phyloP scores from a whole-genome alignment of 1,140 invertebrate species.

The Caenorhabditis inopinata region DNA sequence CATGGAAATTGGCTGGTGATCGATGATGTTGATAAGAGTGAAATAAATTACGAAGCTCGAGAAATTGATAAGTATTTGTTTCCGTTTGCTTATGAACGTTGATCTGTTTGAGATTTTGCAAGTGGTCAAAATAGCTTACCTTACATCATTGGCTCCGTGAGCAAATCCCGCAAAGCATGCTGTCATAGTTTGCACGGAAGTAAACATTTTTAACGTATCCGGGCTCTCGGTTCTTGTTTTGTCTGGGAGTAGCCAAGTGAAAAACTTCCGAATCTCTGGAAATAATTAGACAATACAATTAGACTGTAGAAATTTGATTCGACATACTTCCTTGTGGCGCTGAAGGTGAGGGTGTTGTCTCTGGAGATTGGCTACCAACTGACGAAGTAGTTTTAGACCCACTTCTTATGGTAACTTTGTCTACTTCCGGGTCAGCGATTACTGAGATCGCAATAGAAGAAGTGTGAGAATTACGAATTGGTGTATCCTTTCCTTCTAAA shows the following conservation, averaged over 20 bases:
- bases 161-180: slow-evolving; percentile 95
- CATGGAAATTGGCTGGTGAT: not conserved
- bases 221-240: not conserved
- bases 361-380: not conserved
- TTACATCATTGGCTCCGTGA: slow-evolving; percentile 76
- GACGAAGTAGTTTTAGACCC: not conserved
- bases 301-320: slow-evolving; percentile 49
- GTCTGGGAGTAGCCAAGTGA: slow-evolving; percentile 21
- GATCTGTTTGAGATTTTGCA: not conserved
- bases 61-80: not conserved
- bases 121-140: not conserved
- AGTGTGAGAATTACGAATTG: not conserved
- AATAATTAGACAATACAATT: slow-evolving; percentile 44
- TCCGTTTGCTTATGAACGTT: not conserved
- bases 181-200: slow-evolving; percentile 75
- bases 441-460: not conserved
- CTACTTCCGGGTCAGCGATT: not conserved
- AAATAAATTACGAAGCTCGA: slow-evolving; percentile 20
- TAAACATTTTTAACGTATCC: slow-evolving; percentile 61
- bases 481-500: not conserved
- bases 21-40: not conserved
- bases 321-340: slow-evolving; percentile 39
- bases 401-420: slow-evolving; percentile 1
- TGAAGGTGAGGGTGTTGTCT: not conserved
- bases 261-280: not conserved